Conservation (phyloP, 2,113 vertebrate genomes). For the Clarias gariepinus region DNA sequence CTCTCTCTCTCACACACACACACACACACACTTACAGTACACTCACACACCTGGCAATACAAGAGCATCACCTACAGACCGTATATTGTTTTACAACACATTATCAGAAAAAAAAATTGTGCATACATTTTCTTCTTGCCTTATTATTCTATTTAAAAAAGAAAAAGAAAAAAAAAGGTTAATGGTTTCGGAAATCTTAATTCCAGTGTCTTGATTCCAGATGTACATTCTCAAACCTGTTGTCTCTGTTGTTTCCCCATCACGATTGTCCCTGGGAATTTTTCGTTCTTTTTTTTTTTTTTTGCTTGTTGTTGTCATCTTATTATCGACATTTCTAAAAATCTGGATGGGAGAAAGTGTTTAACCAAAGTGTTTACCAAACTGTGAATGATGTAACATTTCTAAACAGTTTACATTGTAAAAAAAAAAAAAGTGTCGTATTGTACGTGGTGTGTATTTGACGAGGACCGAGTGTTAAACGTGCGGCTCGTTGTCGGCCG, state of each 20-base stretch:
- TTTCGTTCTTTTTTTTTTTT: not conserved
- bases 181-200: not conserved
- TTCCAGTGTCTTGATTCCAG: not conserved
- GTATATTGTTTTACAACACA: constrained; percentile 28
- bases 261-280: not conserved
- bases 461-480: constrained; percentile 33
- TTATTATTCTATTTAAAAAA: not conserved
- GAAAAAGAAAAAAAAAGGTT: too few relatives aligned
- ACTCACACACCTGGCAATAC: constrained; percentile 20
- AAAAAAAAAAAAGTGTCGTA: constrained; percentile 35
- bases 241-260: not conserved
- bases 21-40: not conserved
- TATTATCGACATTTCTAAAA: constrained; percentile 18
- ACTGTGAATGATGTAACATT: constrained; percentile 49
- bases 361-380: constrained; percentile 53
- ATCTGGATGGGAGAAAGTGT: constrained; percentile 27
- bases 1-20: not conserved
- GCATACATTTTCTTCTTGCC: not conserved
- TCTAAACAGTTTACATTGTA: constrained; percentile 50
- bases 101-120: not conserved
- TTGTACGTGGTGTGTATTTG: constrained; percentile 43
- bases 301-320: not conserved
- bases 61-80: constrained; percentile 28
- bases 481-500: constrained; percentile 31
- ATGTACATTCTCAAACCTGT: not conserved